Base-by-base conservation (phyloP, 2,888 invertebrate genomes). In the Aspidiotus rigidus region DNA sequence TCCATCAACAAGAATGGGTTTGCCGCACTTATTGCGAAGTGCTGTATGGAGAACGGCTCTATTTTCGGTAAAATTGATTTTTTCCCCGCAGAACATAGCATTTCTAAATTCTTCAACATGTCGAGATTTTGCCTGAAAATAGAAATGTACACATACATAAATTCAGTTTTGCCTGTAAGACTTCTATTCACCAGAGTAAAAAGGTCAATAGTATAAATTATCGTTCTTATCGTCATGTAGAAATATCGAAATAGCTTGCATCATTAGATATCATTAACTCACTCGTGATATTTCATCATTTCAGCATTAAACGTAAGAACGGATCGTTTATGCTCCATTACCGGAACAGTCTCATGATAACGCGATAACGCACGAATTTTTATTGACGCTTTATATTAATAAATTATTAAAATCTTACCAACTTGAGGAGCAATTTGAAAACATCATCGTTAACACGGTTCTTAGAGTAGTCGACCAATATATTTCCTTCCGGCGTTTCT, bases 41-140 rank as follows among this genome's bases (percentile, higher is more conserved):
- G 99, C 99, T 16, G 90, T 83, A 78, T 99, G 99, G 9, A 99
- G 81, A 0, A 99, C 99, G 15, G 98, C 91, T 69, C 99, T 85
- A 77, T 91, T 86, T 79, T 99, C 99, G 0, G 99, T 99, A 77
- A 95, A 93, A 81, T 99, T 99, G 73, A 99, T 98, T 78, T 91
- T 93, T 75, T 90, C 84, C n/a, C 97, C 99, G 62, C 75, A 75
- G 76, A 87, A 98, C 97, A 99, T 96, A 40, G 89, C 90, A 79
- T 91, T 86, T 73, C 97, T 84, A 41, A 92, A 90, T 74, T 86
- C 83, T 76, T 89, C 90, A 44, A 99, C 87, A 74, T 89, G 86
- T 13, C 97, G 83, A 57, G 85, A 86, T 74, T 79, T 80, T 7
- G 85, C 86, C 85, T 86, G 73, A 44, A 75, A 74, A 69, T 53